Percentiles rank a stretch among this genome's conserved stretches.
Evolutionary conservation across 1,140 invertebrate genomes (phyloP).

Genomic region (Leptinotarsa defecta): DNA sequence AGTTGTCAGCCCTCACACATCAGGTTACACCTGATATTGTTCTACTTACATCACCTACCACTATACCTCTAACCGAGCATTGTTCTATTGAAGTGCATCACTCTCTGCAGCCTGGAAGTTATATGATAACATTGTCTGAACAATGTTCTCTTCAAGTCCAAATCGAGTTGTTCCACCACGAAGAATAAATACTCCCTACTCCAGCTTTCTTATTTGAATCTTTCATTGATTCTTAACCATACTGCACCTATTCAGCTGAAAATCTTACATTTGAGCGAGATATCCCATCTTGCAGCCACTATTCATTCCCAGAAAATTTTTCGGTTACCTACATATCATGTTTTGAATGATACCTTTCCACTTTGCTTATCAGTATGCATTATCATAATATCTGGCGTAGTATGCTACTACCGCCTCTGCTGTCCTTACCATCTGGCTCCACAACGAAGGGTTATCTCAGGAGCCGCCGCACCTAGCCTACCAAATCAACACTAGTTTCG

Average conservation of each 20-base stretch:
- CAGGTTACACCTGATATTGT: background rate
- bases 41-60: background rate
- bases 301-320: background rate
- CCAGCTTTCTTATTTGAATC: background rate
- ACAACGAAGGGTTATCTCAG: no score
- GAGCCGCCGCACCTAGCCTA: no score
- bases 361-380: no score
- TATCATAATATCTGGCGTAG: no score
- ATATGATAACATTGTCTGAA: no score
- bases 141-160: no score
- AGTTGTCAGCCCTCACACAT: background rate
- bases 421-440: no score
- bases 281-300: background rate
- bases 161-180: background rate
- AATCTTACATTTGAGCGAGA: background rate
- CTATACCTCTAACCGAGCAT: background rate
- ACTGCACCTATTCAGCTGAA: background rate
- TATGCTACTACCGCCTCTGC: background rate
- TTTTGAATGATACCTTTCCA: no score
- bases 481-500: no score
- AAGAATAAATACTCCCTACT: background rate
- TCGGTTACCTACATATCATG: background rate
- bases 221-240: background rate
- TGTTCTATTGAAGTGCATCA: background rate
- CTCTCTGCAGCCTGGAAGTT: background rate